Evolutionary conservation across 2,113 vertebrate species (phyloP), one percentile per base, ranked within the genome.

Genomic region (Caranx melampygus): DNA sequence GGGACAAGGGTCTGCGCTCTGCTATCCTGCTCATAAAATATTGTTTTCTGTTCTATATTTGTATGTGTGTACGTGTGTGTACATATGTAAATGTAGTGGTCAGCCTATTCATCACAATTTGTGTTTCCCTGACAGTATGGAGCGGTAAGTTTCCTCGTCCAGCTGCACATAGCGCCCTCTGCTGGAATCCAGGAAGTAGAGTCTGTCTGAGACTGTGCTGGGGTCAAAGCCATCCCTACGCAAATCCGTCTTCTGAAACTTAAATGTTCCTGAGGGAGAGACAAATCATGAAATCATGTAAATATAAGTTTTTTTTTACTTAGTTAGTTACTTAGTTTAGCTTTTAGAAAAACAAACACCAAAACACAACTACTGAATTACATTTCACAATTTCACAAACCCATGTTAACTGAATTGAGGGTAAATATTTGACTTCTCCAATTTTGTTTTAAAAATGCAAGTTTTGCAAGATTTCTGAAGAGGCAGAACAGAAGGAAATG

Each of bases 171-270:
- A 99, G 80, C 79, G 73, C 87, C 96, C 94, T 93, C 95, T 96
- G 78, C 93, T 95, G 88, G 95, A 89, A 72, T 99, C 96, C 95
- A 99, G 92, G 90, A 97, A 97, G 90, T 95, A 99, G 73, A 99
- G 93, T 64, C 86, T 95, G 92, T 98, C 98, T 26, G 95, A 96
- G 84, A 99, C 95, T 0, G 90, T 10, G 0, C 61, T 1, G 0
- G 96, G 97, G 82, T 98, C 87, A 3, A 98, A 99, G 67, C 96
- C 94, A 3, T 99, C 96, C 77, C 96, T 96, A 18, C 96, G 95
- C 89, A 99, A 89, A 2, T 98, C 97, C 6, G 87, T 93, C 94
- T 99, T 99, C 94, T 98, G 98, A 91, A 98, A 97, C 90, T 99
- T 99, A 88, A 96, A 99, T 31, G 98, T 99, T 84, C 97, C 98